These are phyloP conservation scores for Hololepta plana DNA, from an alignment of 2,888 invertebrate genomes.

Conservation along the genomic window DNA sequence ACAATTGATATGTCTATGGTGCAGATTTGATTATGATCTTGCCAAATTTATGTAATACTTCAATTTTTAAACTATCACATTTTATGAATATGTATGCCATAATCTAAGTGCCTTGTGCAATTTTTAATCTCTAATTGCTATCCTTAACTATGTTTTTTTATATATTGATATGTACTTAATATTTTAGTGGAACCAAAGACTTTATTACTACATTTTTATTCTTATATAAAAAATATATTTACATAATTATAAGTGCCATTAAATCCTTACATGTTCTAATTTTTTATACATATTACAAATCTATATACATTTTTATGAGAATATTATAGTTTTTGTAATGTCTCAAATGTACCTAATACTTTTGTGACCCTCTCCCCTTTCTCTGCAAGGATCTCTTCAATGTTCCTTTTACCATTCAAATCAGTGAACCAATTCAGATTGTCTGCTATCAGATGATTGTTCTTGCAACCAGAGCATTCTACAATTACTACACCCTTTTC, in stretches of 20 bases:
- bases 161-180: slow-evolving; percentile 5
- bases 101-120: no score
- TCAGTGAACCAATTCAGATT: slow-evolving; percentile 90
- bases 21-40: no score
- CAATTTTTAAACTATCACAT: no score
- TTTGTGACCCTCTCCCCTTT: slow-evolving; percentile 65
- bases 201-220: not conserved
- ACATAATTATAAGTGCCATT: slow-evolving; percentile 6
- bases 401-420: slow-evolving; percentile 57
- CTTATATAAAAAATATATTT: slow-evolving; percentile 3
- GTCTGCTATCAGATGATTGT: slow-evolving; percentile 89
- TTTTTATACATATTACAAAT: slow-evolving; percentile 6
- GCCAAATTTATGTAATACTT: no score
- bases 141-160: slow-evolving; percentile 6
- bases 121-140: no score
- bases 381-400: slow-evolving; percentile 74
- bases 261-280: slow-evolving; percentile 4
- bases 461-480: slow-evolving; percentile 69
- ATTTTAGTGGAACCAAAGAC: slow-evolving; percentile 3
- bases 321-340: slow-evolving; percentile 6
- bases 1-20: no score
- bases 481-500: slow-evolving; percentile 83
- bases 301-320: no score
- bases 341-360: not conserved
- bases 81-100: no score